These are phyloP conservation scores for Hozukius guyotensis DNA, from an alignment of 2,797 vertebrate species.

Conservation along the genomic window DNA sequence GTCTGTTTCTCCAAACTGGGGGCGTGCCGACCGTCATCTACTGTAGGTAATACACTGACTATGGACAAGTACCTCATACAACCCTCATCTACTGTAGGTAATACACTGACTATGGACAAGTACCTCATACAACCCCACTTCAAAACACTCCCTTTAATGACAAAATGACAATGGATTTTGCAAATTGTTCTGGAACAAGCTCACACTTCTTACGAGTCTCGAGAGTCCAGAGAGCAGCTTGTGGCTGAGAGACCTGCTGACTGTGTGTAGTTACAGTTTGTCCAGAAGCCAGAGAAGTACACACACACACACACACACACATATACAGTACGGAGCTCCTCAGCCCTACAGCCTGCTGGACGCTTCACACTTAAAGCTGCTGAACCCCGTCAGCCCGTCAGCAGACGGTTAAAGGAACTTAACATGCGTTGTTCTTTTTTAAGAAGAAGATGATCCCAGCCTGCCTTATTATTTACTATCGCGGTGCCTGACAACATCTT, in stretches of 20 bases:
- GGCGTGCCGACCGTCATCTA: too few relatives aligned
- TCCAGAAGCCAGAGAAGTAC: not conserved
- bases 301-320: not conserved
- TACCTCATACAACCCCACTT: too few relatives aligned
- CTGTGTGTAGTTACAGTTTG: not conserved
- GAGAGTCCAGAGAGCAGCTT: not conserved
- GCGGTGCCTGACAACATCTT: slow-evolving; percentile 28
- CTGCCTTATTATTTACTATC: slow-evolving; percentile 23
- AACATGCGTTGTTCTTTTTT: slow-evolving; percentile 1
- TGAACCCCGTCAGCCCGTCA: slow-evolving; percentile 12
- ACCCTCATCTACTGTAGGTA: too few relatives aligned
- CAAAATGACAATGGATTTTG: not conserved
- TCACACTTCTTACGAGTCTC: not conserved
- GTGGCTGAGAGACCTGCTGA: not conserved
- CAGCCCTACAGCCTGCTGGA: not conserved
- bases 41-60: too few relatives aligned
- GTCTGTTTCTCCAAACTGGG: too few relatives aligned
- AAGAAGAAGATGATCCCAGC: slow-evolving; percentile 17
- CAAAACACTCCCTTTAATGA: too few relatives aligned
- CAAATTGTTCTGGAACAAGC: not conserved
- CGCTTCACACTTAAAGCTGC: not conserved
- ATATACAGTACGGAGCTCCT: not conserved
- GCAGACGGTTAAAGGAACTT: slow-evolving; percentile 45
- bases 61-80: too few relatives aligned
- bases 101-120: too few relatives aligned